Evolutionary conservation across 2,113 vertebrate species (phyloP).

Genomic region (Geococcyx californianus): DNA sequence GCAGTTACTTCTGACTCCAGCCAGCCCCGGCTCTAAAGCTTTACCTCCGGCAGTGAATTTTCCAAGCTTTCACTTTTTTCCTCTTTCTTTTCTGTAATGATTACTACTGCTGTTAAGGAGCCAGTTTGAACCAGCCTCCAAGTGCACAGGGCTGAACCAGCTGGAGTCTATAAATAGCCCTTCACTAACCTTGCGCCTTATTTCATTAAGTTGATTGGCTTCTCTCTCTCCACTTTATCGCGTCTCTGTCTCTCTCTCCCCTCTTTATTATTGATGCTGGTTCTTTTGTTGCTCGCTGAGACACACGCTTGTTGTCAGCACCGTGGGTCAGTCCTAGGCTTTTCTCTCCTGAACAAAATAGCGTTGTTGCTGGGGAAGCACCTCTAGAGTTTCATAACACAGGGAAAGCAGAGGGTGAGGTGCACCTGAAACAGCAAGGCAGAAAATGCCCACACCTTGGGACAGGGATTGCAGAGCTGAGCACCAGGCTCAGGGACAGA

Average conservation of each 20-base stretch:
- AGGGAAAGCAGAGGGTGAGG: not conserved
- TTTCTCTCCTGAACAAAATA: not conserved
- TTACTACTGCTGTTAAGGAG: conserved; percentile 42
- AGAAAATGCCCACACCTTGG: not conserved
- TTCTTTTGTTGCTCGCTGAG: conserved; percentile 6
- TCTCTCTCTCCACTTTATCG: conserved; percentile 13
- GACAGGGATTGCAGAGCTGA: not conserved
- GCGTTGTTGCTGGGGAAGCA: not conserved
- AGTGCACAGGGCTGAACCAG: conserved; percentile 24
- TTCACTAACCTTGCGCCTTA: conserved; percentile 27
- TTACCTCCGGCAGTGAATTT: conserved; percentile 59
- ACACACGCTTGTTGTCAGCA: not conserved
- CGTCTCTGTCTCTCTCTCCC: not conserved
- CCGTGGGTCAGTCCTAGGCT: not conserved
- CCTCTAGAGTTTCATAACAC: not conserved
- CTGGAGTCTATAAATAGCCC: conserved; percentile 9
- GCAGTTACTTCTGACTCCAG: conserved; percentile 66
- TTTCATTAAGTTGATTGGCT: conserved; percentile 53
- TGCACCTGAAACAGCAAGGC: not conserved
- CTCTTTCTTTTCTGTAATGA: not conserved
- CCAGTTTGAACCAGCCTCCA: conserved; percentile 15
- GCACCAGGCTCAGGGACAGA: not conserved
- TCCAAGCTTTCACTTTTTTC: conserved; percentile 40
- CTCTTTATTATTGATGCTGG: conserved; percentile 34
- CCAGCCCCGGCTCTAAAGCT: conserved; percentile 51